Evolutionary conservation across 2,113 vertebrate species (phyloP).

Genomic region (Caretta caretta): DNA sequence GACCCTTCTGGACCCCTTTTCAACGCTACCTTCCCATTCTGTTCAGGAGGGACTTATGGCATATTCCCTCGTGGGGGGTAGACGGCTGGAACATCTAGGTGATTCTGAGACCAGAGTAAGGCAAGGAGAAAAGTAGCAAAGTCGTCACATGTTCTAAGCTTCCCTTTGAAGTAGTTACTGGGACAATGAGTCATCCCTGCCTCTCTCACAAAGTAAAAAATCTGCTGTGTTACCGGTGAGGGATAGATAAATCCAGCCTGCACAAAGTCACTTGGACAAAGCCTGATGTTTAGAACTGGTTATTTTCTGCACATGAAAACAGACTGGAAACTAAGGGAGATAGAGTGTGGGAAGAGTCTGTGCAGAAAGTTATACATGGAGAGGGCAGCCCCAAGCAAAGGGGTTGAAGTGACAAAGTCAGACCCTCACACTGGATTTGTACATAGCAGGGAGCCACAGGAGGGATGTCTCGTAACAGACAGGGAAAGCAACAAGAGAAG

Average conservation of each 20-base stretch:
- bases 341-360: rapidly evolving
- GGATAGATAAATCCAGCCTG: not conserved
- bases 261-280: not conserved
- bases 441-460: not conserved
- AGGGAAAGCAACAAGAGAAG: not conserved
- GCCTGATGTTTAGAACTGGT: not conserved
- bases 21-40: not conserved
- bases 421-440: not conserved
- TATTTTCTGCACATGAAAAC: not conserved
- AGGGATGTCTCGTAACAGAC: not conserved
- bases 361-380: not conserved
- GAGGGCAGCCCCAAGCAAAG: rapidly evolving
- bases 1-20: not conserved
- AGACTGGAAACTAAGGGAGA: not conserved
- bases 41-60: not conserved
- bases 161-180: conserved; percentile 23
- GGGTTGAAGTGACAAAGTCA: rapidly evolving
- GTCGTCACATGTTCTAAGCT: not conserved
- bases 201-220: not conserved
- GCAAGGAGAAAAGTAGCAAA: not conserved
- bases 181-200: not conserved
- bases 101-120: conserved; percentile 27
- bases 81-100: not conserved
- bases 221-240: not conserved
- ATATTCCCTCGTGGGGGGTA: not conserved